Conservation (phyloP, 2,797 vertebrate species). For the Gallinago nigripennis region DNA sequence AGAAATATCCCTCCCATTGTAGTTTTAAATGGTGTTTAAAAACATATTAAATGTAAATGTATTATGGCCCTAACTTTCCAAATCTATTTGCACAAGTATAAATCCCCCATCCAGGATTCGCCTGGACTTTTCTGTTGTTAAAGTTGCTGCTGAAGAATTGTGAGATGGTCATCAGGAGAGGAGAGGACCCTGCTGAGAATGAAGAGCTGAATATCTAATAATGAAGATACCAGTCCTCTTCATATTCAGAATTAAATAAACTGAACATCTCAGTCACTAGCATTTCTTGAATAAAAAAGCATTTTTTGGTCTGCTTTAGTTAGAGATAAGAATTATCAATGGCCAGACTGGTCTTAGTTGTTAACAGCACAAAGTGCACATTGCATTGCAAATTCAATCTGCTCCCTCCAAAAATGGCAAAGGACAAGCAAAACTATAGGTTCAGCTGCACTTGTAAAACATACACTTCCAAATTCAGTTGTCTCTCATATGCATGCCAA, state of each 20-base stretch:
- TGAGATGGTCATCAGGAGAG: background rate
- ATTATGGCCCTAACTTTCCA: background rate
- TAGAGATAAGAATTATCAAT: background rate
- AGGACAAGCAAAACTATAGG: background rate
- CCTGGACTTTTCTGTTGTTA: background rate
- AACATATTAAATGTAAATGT: background rate
- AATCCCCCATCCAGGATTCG: background rate
- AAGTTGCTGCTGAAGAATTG: background rate
- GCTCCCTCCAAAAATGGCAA: background rate
- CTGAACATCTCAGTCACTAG: fast-evolving
- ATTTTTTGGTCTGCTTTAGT: background rate
- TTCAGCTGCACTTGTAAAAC: background rate
- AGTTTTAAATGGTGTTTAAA: background rate
- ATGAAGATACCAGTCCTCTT: background rate
- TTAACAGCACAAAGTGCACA: background rate
- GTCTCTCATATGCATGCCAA: fast-evolving
- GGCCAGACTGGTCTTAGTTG: background rate
- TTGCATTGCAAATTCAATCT: background rate
- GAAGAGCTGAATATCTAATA: background rate
- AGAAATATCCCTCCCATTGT: background rate
- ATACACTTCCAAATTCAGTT: background rate
- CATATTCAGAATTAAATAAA: background rate
- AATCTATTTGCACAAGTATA: background rate
- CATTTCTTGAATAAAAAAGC: background rate
- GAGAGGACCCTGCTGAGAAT: background rate